Evolutionary conservation across 1,140 invertebrate species (phyloP).

Genomic region (Parapsyche elsis): DNA sequence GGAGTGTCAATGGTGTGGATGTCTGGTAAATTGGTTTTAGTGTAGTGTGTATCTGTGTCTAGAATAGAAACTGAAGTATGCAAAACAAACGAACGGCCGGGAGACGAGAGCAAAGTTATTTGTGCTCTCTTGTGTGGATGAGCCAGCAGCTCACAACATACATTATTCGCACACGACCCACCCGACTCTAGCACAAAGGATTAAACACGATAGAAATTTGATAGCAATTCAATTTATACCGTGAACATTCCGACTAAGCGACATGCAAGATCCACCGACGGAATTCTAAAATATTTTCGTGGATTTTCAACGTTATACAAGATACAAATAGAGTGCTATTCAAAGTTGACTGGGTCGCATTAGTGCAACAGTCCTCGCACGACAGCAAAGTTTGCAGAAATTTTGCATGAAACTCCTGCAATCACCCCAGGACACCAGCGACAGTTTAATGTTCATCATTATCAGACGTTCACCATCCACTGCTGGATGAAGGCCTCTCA

Average conservation of each 20-base stretch:
- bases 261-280: background rate
- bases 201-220: background rate
- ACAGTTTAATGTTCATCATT: no score
- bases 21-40: slow-evolving; percentile 10
- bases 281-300: background rate
- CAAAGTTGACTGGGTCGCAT: no score
- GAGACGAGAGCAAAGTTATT: background rate
- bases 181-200: background rate
- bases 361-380: no score
- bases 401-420: no score
- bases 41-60: slow-evolving; percentile 1
- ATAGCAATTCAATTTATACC: background rate
- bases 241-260: background rate
- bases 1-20: slow-evolving; percentile 31
- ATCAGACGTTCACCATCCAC: no score
- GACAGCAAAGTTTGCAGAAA: no score
- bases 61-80: slow-evolving; percentile 30
- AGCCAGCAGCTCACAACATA: background rate
- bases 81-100: slow-evolving; percentile 22
- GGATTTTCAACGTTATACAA: no score
- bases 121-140: slow-evolving; percentile 1
- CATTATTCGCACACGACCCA: background rate
- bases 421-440: no score
- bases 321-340: no score
- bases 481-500: no score